Evolutionary conservation across 2,113 vertebrate species (phyloP), one percentile per base, ranked within the genome.

Genomic region (Seriola dumerili): DNA sequence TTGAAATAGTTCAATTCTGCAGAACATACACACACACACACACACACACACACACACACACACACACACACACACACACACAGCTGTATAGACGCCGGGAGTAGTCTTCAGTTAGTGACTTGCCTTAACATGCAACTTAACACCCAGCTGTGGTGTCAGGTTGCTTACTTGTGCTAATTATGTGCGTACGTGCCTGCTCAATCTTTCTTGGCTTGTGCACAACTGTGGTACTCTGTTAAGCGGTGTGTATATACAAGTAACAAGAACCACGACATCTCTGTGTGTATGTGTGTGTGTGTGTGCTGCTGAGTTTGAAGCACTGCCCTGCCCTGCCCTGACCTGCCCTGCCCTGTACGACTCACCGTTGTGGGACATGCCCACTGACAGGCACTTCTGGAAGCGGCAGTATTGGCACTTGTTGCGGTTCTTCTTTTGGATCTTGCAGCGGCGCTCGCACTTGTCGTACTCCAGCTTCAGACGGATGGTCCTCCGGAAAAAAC

Each of bases 301-400:
- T 66, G 40, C 38, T 66, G 29, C 42, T 10, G 8, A 63, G 23
- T 11, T 61, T 40, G 3, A 54, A 69, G 38, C 10, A 5, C 2
- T 23, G 69, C 16, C 6, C 36, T 29, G 23, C 55, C 54, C 3
- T 25, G 63, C 29, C 63, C 13, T 4, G 19, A 21, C 63, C 13
- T 3, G 17, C 25, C 63, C 12, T 4, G n/a, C 25, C 21, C 46
- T n/a, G 64, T 23, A 32, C 44, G 5, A 92, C 97, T 96, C 94
- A 99, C 98, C 98, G 4, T 99, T 99, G 96, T 99, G 98, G 89
- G 98, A 99, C 98, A 99, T 99, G 93, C 98, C 98, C 67, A 97
- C 98, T 0, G 96, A 96, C 83, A 99, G 97, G 98, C 98, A 99
- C 97, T 99, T 99, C 91, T 98, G 97, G 89, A 99, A 99, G 68